Conservation (phyloP, 2,797 vertebrate genomes). For the Dendrocincla tyrannina region DNA sequence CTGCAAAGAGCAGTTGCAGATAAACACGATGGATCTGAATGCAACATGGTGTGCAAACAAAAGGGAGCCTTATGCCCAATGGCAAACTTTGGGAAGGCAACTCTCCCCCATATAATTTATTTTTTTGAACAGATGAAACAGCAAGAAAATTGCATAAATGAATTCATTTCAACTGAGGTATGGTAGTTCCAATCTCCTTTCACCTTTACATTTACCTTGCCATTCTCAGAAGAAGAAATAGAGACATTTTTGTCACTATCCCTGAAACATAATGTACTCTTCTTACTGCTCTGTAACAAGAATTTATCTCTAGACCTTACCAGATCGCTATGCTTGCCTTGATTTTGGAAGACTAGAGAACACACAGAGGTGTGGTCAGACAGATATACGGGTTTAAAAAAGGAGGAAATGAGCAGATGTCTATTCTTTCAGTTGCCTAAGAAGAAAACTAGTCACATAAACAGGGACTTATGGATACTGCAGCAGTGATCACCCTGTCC, state of each 20-base stretch:
- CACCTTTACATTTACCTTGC: neutral
- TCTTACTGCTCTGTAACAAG: neutral
- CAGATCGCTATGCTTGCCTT: neutral
- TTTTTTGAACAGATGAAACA: neutral
- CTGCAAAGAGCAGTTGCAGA: neutral
- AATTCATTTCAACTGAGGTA: neutral
- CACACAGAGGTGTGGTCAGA: neutral
- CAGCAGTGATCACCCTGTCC: neutral
- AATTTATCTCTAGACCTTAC: neutral
- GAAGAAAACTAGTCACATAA: neutral
- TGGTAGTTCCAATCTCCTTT: neutral
- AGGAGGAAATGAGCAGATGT: neutral
- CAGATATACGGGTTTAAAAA: accelerated
- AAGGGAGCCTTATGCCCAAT: neutral
- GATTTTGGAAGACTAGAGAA: neutral
- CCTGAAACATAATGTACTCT: neutral
- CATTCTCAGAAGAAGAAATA: neutral
- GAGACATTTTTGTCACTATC: neutral
- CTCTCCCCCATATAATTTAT: neutral
- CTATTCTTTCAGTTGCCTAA: neutral
- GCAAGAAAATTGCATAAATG: neutral
- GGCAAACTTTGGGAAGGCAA: neutral
- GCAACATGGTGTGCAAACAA: accelerated
- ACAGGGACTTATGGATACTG: neutral
- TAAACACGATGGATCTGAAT: neutral